Base-by-base conservation (phyloP, 2,113 vertebrate genomes). In the Orycteropus afer region DNA sequence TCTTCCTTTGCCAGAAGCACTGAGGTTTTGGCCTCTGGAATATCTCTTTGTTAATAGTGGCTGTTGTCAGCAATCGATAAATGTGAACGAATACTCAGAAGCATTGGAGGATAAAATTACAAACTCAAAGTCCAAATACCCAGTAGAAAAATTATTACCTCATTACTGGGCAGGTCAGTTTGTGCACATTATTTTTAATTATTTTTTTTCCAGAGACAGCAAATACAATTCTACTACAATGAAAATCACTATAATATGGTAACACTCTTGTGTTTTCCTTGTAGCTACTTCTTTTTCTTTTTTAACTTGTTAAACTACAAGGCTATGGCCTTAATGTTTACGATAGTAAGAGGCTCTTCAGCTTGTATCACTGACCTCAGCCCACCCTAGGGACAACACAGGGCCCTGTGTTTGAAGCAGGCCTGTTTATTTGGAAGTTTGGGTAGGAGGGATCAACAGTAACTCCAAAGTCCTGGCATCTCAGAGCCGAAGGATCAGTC, bases 21-120 rank as follows among this genome's bases (percentile, higher is more conserved):
- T 0, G 0, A 67, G 17, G 20, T 67, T 86, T 25, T 78, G 47
- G 71, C 51, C 61, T 71, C 65, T 53, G 65, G 29, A 94, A 95
- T 80, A 77, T 65, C 0, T 59, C 93, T 23, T 80, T 96, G 18
- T 96, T 93, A 87, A 93, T 49, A 73, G 53, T 29, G 7, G 95
- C 55, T 51, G 2, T 82, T 96, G 87, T 45, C 61, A 97, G 83
- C 29, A 65, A 95, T 95, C 73, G 53, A 86, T 97, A 95, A 93
- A 93, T 51, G 42, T 84, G 78, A 96, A 89, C 57, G 25, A 93
- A 77, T 65, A 86, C 85, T 92, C 77, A 63, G 76, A 97, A 97
- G 51, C 94, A 94, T 2, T 93, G 84, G 83, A 87, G 13, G 63
- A 86, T 95, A 97, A 97, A 97, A 98, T 94, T 98, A 55, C 83